phyloP scores from a whole-genome alignment of 2,888 invertebrate genomes.

The Brachylomia viminalis region DNA sequence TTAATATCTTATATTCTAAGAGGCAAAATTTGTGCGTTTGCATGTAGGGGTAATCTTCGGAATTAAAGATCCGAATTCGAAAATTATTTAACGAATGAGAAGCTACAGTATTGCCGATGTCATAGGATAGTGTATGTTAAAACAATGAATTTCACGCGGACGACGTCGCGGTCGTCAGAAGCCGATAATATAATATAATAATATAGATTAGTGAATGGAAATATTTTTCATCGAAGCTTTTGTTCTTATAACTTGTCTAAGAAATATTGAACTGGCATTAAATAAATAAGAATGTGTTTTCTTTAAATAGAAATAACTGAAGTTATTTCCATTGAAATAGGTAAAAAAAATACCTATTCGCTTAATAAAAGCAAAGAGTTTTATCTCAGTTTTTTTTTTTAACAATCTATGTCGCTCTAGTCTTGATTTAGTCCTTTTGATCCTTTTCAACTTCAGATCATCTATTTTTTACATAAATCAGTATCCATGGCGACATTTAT shows the following conservation, averaged over 20 bases:
- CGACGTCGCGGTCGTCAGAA: no score
- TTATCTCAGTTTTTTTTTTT: not conserved
- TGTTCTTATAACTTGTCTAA: not conserved
- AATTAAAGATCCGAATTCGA: no score
- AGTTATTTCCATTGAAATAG: not conserved
- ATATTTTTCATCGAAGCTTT: not conserved
- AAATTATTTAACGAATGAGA: no score
- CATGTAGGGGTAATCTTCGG: no score
- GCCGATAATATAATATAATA: no score
- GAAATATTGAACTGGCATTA: not conserved
- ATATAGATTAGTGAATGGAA: no score
- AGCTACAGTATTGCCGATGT: no score
- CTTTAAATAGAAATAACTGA: not conserved
- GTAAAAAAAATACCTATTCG: not conserved
- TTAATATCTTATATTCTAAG: not conserved
- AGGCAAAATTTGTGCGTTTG: no score
- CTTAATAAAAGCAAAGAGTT: not conserved
- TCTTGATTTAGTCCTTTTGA: not conserved
- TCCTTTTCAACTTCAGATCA: not conserved
- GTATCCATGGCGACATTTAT: constrained; percentile 15
- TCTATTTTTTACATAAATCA: not conserved
- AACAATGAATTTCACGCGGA: no score
- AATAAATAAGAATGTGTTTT: not conserved
- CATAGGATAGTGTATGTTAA: no score
- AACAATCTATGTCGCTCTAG: not conserved